A percentile compares a stretch with the other conserved stretches of the same genome.
These are phyloP conservation scores for Camponotus floridanus DNA, from an alignment of 1,140 invertebrate genomes.

Conservation along the genomic window DNA sequence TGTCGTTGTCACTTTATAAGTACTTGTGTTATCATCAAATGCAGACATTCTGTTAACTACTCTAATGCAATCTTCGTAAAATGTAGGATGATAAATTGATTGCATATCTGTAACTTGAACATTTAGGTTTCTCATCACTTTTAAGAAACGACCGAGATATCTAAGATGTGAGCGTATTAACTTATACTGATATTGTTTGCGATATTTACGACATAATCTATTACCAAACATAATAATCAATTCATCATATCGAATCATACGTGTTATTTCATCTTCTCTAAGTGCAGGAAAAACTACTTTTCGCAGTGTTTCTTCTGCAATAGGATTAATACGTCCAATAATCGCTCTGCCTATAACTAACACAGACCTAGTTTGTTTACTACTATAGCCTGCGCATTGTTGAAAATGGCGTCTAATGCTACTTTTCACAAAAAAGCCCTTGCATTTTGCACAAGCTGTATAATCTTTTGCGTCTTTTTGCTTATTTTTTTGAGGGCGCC, in stretches of 20 bases:
- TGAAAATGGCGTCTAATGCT: slow-evolving; percentile 13
- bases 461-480: not conserved
- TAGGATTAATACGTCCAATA: slow-evolving; percentile 4
- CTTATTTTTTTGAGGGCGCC: not conserved
- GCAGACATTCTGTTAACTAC: slow-evolving; percentile 2
- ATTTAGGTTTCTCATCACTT: not conserved
- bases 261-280: slow-evolving; percentile 4
- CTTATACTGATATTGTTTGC: slow-evolving; percentile 20
- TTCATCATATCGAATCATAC: slow-evolving; percentile 1
- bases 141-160: slow-evolving; percentile 1
- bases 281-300: slow-evolving; percentile 26
- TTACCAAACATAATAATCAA: slow-evolving; percentile 20
- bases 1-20: slow-evolving; percentile 15
- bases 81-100: slow-evolving; percentile 11
- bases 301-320: slow-evolving; percentile 18
- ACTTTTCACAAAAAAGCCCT: slow-evolving; percentile 6
- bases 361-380: not conserved
- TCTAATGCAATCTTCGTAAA: slow-evolving; percentile 27
- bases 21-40: not conserved
- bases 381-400: not conserved
- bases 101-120: not conserved
- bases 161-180: slow-evolving; percentile 23
- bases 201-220: slow-evolving; percentile 15
- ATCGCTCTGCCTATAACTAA: slow-evolving; percentile 3
- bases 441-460: slow-evolving; percentile 26